These are phyloP conservation scores for Macrosteles quadrilineatus DNA, from an alignment of 1,140 invertebrate species.

Conservation along the genomic window DNA sequence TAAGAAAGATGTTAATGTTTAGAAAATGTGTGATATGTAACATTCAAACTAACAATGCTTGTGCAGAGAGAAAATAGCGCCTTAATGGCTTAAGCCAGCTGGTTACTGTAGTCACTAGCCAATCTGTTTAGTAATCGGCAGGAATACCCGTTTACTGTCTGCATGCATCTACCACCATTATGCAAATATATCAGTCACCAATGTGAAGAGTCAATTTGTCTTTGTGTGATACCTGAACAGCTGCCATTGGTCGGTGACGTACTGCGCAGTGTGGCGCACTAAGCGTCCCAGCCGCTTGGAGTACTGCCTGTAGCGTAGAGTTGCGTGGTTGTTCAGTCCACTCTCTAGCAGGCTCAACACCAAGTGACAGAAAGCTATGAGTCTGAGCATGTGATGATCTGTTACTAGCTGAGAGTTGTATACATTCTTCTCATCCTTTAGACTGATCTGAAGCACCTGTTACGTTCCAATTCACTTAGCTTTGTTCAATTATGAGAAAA, in stretches of 20 bases:
- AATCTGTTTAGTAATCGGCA: no score
- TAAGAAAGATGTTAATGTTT: no score
- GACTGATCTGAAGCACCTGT: constrained; percentile 41
- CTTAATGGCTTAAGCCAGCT: no score
- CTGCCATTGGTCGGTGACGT: constrained; percentile 72
- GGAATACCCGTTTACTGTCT: no score
- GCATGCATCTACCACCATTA: no score
- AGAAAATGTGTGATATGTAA: no score
- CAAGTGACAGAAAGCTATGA: constrained; percentile 70
- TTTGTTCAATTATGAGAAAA: not conserved
- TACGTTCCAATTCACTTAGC: constrained; percentile 27
- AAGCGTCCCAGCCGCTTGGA: constrained; percentile 68
- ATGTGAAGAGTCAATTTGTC: no score
- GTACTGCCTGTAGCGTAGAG: constrained; percentile 67
- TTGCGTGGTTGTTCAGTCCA: constrained; percentile 68
- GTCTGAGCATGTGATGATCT: constrained; percentile 65
- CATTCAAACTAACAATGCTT: no score
- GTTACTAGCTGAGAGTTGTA: constrained; percentile 60
- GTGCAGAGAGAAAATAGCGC: no score
- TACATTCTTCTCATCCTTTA: constrained; percentile 51
- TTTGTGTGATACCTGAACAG: constrained; percentile 54
- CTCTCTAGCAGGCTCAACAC: constrained; percentile 64
- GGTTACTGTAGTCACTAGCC: no score
- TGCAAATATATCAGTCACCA: no score
- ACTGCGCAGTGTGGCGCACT: constrained; percentile 72